phyloP scores from a whole-genome alignment of 2,113 vertebrate genomes.

The Semnornis frantzii region DNA sequence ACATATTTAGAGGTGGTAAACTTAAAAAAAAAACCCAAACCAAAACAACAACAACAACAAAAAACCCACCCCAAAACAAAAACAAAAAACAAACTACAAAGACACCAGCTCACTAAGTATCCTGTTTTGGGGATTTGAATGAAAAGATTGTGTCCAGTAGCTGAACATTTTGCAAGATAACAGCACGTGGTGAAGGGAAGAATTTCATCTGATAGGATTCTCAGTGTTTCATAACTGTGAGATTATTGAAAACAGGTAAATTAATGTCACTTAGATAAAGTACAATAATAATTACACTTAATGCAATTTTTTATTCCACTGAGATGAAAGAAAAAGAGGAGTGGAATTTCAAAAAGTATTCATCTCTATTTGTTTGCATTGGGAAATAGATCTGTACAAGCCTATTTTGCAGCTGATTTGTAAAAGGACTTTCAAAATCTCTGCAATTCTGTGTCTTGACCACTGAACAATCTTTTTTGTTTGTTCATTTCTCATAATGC shows the following conservation, averaged over 20 bases:
- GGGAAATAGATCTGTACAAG: background rate
- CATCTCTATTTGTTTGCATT: background rate
- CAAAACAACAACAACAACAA: background rate
- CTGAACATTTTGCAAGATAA: background rate
- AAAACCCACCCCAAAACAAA: background rate
- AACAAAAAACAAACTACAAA: background rate
- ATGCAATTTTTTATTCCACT: background rate
- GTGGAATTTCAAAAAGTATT: background rate
- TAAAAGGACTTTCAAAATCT: background rate
- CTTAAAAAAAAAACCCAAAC: background rate
- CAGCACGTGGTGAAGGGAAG: background rate
- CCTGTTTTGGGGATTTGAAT: background rate
- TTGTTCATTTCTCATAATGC: background rate
- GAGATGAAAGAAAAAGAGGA: background rate
- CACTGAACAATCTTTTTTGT: background rate
- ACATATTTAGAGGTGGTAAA: background rate
- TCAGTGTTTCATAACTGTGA: background rate
- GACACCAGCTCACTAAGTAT: background rate
- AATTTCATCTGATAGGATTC: background rate
- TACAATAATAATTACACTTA: background rate
- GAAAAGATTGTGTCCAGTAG: background rate
- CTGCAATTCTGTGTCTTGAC: background rate
- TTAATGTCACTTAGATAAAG: background rate
- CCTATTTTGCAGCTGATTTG: background rate
- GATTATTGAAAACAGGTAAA: background rate